phyloP scores from a whole-genome alignment of 2,888 invertebrate species.

The Lasioglossum calceatum region DNA sequence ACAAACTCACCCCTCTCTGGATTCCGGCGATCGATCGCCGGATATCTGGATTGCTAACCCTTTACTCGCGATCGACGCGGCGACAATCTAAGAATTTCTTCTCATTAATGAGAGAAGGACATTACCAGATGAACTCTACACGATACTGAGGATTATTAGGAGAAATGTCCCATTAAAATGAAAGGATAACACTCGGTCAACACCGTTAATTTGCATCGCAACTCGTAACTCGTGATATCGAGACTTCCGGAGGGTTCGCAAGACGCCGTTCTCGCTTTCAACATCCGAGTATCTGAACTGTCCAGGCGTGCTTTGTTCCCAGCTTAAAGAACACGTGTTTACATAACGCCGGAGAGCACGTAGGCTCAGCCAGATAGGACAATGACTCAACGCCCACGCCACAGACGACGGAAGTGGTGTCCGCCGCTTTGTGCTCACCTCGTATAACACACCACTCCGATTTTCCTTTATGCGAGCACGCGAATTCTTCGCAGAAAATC shows the following conservation, averaged over 20 bases:
- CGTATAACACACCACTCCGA: neutral
- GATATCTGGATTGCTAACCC: neutral
- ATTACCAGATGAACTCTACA: no score
- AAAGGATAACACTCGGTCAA: neutral
- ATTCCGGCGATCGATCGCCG: conserved; percentile 28
- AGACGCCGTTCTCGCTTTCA: neutral
- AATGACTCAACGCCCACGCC: conserved; percentile 14
- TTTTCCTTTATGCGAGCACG: neutral
- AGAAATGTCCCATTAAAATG: neutral
- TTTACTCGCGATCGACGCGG: no score
- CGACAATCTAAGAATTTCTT: no score
- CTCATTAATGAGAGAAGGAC: no score
- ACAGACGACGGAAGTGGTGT: conserved; percentile 1
- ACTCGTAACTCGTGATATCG: neutral
- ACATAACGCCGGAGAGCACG: neutral
- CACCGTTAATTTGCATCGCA: neutral
- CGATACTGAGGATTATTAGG: no score
- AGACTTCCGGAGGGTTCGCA: neutral
- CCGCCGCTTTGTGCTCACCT: conserved; percentile 5
- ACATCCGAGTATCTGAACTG: neutral
- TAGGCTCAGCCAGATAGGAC: conserved; percentile 8
- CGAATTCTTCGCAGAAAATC: neutral
- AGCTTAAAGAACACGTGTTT: conserved; percentile 18
- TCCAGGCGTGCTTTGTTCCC: neutral
- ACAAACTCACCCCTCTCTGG: conserved; percentile 22